Evolutionary conservation across 1,140 invertebrate genomes (phyloP), one percentile per base, ranked within the genome.

Genomic region (Drosophila hydei): DNA sequence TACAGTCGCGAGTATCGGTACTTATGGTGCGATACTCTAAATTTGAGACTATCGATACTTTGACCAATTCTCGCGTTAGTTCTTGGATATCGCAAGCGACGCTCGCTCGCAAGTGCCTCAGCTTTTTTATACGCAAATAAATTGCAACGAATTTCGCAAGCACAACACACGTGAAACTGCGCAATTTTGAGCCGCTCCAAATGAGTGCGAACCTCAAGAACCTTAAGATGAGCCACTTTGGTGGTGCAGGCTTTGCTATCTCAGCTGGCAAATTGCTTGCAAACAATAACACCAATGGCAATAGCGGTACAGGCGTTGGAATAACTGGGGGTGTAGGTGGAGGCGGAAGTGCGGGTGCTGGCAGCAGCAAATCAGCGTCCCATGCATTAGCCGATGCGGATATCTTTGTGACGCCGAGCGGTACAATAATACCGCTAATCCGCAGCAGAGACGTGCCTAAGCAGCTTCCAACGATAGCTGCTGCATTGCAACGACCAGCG

Each of bases 401-500:
- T 1, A 60, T 69, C 2, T 67, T 85, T 8, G 47, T 55, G 23
- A 69, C 75, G 33, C 59, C 74, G 19, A 72, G 62, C 8, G 84
- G 79, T 5, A 51, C 80, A 1, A 59, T 69, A n/a, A 94, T 93
- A 65, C 92, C 92, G n/a, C 65, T 92, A 0, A 91, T 91, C 56
- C 79, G 87, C 11, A 77, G 56, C 12, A 54, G 85, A 7, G 94
- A 95, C 70, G 94, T 93, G 64, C 84, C 79, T 2, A 92, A 92
- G 73, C 81, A 93, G 27, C 75, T 95, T 59, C 94, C 94, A 21
- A 92, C 93, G 16, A 94, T 94, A 36, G 91, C 91, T 2, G 64
- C 89, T 91, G 94, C 96, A 48, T 77, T 96, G 23, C 92, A 93
- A 42, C 92, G 95, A 14, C 84, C 92, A 30, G 79, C 92, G n/a